These are phyloP conservation scores for Drosophila bipectinata DNA, from an alignment of 1,140 invertebrate genomes.

Conservation along the genomic window DNA sequence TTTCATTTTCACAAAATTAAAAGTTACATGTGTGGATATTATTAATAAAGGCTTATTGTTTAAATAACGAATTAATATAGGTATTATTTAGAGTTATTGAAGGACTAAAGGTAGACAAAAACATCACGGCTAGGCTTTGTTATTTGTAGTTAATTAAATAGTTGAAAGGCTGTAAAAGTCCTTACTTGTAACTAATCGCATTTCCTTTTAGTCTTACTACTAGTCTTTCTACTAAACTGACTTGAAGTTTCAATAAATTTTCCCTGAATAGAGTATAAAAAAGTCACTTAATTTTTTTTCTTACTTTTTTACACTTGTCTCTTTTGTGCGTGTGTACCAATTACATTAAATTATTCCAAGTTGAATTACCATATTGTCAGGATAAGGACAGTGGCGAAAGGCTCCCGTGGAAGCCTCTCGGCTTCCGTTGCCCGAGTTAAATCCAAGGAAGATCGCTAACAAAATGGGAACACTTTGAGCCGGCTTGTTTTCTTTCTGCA, in stretches of 20 bases:
- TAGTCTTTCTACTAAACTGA: too few relatives aligned
- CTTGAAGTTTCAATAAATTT: too few relatives aligned
- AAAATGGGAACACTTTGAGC: constrained; percentile 28
- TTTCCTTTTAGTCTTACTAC: too few relatives aligned
- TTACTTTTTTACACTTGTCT: not conserved
- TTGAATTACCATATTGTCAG: constrained; percentile 75
- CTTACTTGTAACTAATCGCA: too few relatives aligned
- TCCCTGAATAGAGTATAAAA: constrained; percentile 8
- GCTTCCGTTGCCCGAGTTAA: constrained; percentile 11
- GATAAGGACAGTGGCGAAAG: constrained; percentile 34
- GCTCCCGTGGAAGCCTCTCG: constrained; percentile 7
- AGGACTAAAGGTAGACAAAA: not conserved
- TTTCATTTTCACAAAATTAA: not conserved
- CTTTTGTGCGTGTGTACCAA: constrained; percentile 48
- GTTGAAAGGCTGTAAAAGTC: too few relatives aligned
- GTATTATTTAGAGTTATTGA: not conserved
- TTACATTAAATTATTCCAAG: constrained; percentile 69
- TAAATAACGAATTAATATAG: not conserved
- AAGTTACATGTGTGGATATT: not conserved
- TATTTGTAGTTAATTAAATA: too few relatives aligned
- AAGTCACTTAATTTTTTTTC: constrained; percentile 5
- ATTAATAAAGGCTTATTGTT: not conserved
- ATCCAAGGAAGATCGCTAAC: constrained; percentile 29
- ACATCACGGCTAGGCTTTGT: too few relatives aligned
- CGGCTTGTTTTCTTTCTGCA: constrained; percentile 2